Evolutionary conservation across 2,888 invertebrate species (phyloP), one percentile per base, ranked within the genome.

Genomic region (Nymphalis c-album): DNA sequence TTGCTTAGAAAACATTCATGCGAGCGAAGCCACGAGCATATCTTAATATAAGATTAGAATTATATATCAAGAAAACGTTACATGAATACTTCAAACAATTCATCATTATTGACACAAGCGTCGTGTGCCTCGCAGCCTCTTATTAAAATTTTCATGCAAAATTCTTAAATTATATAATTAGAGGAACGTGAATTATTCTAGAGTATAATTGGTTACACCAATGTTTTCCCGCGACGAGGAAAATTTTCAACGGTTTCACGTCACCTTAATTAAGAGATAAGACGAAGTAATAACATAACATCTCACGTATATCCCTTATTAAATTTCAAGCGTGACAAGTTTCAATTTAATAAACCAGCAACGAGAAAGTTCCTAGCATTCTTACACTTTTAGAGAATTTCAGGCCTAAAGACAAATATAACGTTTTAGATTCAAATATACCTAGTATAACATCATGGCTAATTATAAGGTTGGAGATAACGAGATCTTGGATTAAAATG

Each of bases 291-390:
- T 67, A 63, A 51, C 64, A 69, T 67, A 65, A 67, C 60, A 65
- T 55, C 59, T 68, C 68, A 63, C 59, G 63, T 64, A 69, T 59
- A 64, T 64, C 59, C 70, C 66, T 61, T 68, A 71, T 71, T 64
- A 62, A 71, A 68, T 67, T 64, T 63, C 55, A 60, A 57, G 47
- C 60, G 59, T 53, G 63, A 64, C 60, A 48, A 60, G 48, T 64
- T 48, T 60, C 63, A 50, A 47, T 68, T 64, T 60, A 60, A 68
- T 68, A 59, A 68, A 22, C 55, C 60, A 57, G 57, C 46, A 20
- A 7, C 45, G n/a, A 20, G 58, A 53, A 63, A 64, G 26, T 64
- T 68, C 53, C 60, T 68, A 20, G 35, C 31, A 68, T 61, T 61
- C 55, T 31, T 26, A 16, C 60, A 35, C 7, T 26, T 51, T 53